Conservation (phyloP, 2,888 invertebrate genomes). For the Latrodectus elegans region DNA sequence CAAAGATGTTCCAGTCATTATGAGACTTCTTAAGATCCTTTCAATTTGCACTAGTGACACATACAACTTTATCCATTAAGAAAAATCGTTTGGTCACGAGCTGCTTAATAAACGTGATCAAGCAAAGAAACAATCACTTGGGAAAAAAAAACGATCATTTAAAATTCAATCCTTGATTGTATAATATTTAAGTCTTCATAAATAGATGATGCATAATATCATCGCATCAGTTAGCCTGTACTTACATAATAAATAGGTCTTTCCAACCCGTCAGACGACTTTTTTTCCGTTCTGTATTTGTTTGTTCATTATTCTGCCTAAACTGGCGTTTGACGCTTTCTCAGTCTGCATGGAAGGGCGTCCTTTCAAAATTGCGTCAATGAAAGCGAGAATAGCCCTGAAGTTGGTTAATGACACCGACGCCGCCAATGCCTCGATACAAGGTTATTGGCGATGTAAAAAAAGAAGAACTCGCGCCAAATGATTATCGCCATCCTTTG, state of each 20-base stretch:
- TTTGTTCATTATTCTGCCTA: too few relatives aligned
- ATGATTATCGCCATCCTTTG: constrained; percentile 16
- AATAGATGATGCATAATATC: neutral
- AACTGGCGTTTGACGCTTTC: constrained; percentile 3
- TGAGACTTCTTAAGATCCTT: too few relatives aligned
- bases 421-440: constrained; percentile 59
- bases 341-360: constrained; percentile 30
- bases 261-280: neutral
- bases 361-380: constrained; percentile 32
- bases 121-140: too few relatives aligned
- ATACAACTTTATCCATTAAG: too few relatives aligned
- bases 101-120: too few relatives aligned
- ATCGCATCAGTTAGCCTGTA: neutral
- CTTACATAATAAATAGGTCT: constrained; percentile 2
- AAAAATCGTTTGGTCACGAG: too few relatives aligned
- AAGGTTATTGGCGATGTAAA: constrained; percentile 51
- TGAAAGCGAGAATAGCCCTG: constrained; percentile 58
- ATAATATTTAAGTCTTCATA: too few relatives aligned
- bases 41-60: too few relatives aligned
- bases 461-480: constrained; percentile 39
- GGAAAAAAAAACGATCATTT: too few relatives aligned
- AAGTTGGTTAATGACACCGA: constrained; percentile 59
- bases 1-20: too few relatives aligned
- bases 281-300: neutral
- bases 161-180: too few relatives aligned